Evolutionary conservation across 2,888 invertebrate genomes (phyloP).

Genomic region (Liodrosophila aerea): DNA sequence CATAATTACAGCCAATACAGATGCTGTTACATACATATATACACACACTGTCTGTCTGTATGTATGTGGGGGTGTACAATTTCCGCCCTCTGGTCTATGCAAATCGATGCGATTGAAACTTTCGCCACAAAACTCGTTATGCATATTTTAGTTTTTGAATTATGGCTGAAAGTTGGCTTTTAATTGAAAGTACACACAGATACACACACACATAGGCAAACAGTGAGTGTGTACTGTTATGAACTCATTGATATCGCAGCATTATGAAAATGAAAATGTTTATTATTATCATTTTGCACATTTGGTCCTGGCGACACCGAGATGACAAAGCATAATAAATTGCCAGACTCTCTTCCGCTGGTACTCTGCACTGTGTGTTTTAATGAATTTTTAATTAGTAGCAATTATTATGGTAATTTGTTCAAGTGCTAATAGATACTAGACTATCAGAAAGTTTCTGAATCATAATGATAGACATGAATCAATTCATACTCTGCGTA

Average conservation of each 20-base stretch:
- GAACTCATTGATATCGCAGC: conserved; percentile 74
- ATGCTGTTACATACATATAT: conserved; percentile 2
- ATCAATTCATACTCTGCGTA: too few species aligned
- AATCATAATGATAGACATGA: too few species aligned
- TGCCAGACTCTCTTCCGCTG: conserved; percentile 24
- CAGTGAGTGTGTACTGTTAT: conserved; percentile 45
- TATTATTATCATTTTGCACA: conserved; percentile 74
- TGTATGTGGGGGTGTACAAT: neutral
- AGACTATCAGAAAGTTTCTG: neutral
- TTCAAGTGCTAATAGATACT: conserved; percentile 55
- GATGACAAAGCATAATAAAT: conserved; percentile 78
- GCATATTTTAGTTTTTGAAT: conserved; percentile 77
- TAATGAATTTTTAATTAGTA: conserved; percentile 79
- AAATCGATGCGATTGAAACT: conserved; percentile 70
- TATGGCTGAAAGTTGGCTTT: conserved; percentile 74
- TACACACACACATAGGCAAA: too few species aligned
- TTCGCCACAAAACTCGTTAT: conserved; percentile 56
- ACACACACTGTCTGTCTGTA: conserved; percentile 7
- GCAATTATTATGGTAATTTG: conserved; percentile 80
- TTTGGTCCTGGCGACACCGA: conserved; percentile 55
- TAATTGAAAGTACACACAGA: conserved; percentile 72
- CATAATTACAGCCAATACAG: conserved; percentile 47
- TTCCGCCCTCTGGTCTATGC: conserved; percentile 12
- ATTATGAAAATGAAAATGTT: conserved; percentile 72
- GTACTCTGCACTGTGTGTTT: conserved; percentile 39